Base-by-base conservation (phyloP, 1,140 invertebrate species). In the Hydropsyche tenuis region DNA sequence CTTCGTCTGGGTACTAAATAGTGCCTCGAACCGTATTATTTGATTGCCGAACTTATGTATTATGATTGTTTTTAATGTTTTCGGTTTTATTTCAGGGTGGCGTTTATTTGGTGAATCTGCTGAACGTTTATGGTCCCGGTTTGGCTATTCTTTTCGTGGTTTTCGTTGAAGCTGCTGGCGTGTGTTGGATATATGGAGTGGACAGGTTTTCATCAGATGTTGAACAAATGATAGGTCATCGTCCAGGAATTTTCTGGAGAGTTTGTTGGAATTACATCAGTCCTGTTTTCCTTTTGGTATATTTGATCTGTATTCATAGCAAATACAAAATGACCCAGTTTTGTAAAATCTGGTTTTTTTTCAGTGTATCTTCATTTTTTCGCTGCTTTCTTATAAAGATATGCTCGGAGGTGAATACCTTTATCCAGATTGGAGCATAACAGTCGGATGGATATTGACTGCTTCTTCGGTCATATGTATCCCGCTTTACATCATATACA, bases 111-210 rank as follows among this genome's bases (percentile, higher is more conserved):
- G 96, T 99, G 56, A 94, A 96, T 80, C 87, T 99, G 74, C 86
- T 99, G 80, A 98, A 99, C 83, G 91, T 93, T 30, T 99, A 97
- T 82, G 96, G 96, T 5, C 96, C 96, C 7, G 96, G 96, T 0
- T 91, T 97, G 80, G 97, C 97, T 16, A 97, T 99, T 80, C 84
- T 99, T 20, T 95, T 99, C 81, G 96, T 97, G 45, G 97, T 99
- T 18, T 93, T 99, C 78, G 96, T 96, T 73, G 97, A 99, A 85
- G 90, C 96, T 0, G 93, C 98, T 6, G 96, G 96, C 0, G 92
- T 99, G 0, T 98, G 96, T 80, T 99, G 96, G 96, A 93, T 98
- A 77, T 99, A 99, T 82, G 97, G 96, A 16, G 91, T 95, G 7
- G 90, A 94, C 75, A 87, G 93, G 74, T 96, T 98, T 84, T 92